Base-by-base conservation (phyloP, 2,797 vertebrate species). In the Merluccius polli region DNA sequence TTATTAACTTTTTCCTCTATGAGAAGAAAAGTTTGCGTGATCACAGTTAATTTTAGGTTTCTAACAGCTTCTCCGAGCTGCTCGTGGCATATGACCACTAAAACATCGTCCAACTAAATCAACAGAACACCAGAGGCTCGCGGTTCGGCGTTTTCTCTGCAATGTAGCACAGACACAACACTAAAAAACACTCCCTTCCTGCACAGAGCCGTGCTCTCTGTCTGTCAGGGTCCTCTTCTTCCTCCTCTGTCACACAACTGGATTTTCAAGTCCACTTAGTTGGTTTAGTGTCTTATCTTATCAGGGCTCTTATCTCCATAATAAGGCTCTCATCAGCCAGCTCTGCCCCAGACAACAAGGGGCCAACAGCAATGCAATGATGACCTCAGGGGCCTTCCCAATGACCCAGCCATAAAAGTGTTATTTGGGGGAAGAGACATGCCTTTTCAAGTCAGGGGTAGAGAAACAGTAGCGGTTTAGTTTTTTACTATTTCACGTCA, bases 271-370 rank as follows among this genome's bases (percentile, higher is more conserved):
- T 86, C 75, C 32, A 83, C 70, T 79, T 72, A 30, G 75, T 81
- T 76, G 69, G 59, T 83, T 33, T 31, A 44, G 27, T 75, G 75
- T 81, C 73, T 86, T 83, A 86, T 88, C 88, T 87, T 75, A 85
- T 84, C 82, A 79, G 30, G 75, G 80, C 38, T 71, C 77, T 89
- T 90, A 90, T 91, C 90, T 88, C 65, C 76, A 78, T 72, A 75
- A 92, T 91, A 88, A 87, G 80, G 82, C 81, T 85, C 79, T 88
- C 89, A 91, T 91, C 90, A 90, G 81, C 71, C 38, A 7, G 83
- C 86, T 89, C 90, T 91, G 88, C 90, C 87, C 48, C 86, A 87
- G 89, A 91, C 88, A 89, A 89, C 88, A 87, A 87, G 89, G 87
- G 87, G 85, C 88, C 90, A 91, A 84, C 79, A 82, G 81, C 44